Conservation (phyloP, 2,797 vertebrate genomes). For the Chelmon rostratus region DNA sequence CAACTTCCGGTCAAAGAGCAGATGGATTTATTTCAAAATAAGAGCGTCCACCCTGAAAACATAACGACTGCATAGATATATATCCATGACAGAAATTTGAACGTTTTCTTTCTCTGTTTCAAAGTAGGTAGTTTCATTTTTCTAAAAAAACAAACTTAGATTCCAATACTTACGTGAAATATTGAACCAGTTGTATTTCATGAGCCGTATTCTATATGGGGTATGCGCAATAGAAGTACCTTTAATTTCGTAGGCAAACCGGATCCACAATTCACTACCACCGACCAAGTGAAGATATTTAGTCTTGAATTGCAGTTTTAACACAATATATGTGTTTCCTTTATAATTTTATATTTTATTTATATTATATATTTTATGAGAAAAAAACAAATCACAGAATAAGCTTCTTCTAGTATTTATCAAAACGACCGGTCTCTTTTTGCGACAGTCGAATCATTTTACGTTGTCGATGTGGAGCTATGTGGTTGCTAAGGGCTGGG, state of each 20-base stretch:
- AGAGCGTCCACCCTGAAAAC: neutral
- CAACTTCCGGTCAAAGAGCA: constrained; percentile 27
- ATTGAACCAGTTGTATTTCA: no score
- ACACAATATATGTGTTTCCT: accelerated
- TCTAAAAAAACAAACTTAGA: neutral
- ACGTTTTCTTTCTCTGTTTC: neutral
- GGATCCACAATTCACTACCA: constrained; percentile 13
- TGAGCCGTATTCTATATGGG: neutral
- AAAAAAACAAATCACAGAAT: accelerated
- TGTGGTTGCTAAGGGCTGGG: constrained; percentile 67
- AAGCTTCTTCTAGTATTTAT: neutral
- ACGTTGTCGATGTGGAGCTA: constrained; percentile 87
- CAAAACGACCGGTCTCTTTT: constrained; percentile 56
- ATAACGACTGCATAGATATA: neutral
- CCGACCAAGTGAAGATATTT: neutral
- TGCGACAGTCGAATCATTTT: constrained; percentile 80
- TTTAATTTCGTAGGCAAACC: constrained; percentile 54
- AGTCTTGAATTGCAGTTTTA: neutral
- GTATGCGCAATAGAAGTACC: neutral
- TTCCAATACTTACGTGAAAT: no score
- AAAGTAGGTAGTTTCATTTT: no score
- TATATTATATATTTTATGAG: accelerated
- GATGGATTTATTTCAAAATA: constrained; percentile 61
- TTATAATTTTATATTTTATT: accelerated
- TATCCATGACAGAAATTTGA: neutral